phyloP scores from a whole-genome alignment of 2,888 invertebrate genomes.

The Melanostoma scalare region DNA sequence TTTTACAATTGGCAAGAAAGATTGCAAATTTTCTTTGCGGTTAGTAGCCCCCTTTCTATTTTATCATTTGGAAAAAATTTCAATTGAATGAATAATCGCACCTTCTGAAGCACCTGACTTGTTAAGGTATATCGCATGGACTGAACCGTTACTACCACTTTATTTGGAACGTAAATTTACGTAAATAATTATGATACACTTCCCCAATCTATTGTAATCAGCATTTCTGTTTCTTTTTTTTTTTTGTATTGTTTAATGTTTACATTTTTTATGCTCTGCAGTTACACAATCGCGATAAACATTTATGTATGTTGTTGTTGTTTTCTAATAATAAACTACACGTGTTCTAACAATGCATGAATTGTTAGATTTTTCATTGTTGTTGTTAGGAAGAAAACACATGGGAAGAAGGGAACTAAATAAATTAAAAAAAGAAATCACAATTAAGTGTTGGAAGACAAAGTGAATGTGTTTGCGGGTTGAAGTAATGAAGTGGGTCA shows the following conservation, averaged over 20 bases:
- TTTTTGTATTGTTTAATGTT: constrained; percentile 6
- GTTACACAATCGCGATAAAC: constrained; percentile 45
- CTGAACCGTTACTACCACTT: not conserved
- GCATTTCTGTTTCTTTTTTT: constrained; percentile 24
- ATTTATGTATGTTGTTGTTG: constrained; percentile 25
- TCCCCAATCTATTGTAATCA: constrained; percentile 28
- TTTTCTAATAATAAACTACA: constrained; percentile 55
- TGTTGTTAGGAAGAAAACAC: not conserved
- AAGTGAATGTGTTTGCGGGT: constrained; percentile 55
- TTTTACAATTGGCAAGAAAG: constrained; percentile 20
- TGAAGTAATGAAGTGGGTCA: constrained; percentile 54
- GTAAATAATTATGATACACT: constrained; percentile 11
- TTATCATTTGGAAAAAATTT: not conserved
- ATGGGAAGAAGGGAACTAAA: constrained; percentile 21
- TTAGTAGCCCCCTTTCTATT: not conserved
- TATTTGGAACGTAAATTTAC: not conserved
- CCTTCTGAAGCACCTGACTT: constrained; percentile 29
- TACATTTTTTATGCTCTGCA: constrained; percentile 35
- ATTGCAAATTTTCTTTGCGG: constrained; percentile 31
- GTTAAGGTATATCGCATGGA: constrained; percentile 1
- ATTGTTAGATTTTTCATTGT: constrained; percentile 15
- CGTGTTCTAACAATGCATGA: constrained; percentile 34
- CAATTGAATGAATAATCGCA: constrained; percentile 30
- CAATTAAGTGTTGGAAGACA: constrained; percentile 20
- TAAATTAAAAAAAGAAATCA: constrained; percentile 22